Conservation (phyloP, 2,113 vertebrate genomes). For the Heloderma charlesbogerti region DNA sequence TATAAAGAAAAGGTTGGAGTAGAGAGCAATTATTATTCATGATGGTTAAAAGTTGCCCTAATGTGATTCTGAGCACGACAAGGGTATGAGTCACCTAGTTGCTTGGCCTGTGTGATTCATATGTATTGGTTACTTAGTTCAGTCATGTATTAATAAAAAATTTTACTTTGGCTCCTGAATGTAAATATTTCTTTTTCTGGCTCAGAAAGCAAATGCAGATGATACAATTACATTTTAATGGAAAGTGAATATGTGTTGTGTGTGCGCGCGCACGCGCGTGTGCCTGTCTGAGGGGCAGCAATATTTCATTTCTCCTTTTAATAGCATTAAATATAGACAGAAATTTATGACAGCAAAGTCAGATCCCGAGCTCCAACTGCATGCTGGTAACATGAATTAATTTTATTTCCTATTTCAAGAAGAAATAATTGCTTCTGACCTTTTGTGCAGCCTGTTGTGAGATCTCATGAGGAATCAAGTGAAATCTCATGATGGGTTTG, state of each 20-base stretch:
- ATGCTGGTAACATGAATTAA: neutral
- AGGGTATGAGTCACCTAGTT: neutral
- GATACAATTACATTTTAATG: neutral
- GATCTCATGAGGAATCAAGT: slow-evolving; percentile 4
- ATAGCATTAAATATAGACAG: neutral
- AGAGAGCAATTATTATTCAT: neutral
- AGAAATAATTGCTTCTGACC: neutral
- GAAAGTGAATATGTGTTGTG: neutral
- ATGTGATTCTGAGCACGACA: neutral
- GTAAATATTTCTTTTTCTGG: slow-evolving; percentile 58
- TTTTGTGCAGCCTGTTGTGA: slow-evolving; percentile 12
- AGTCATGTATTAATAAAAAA: slow-evolving; percentile 64
- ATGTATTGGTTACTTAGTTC: slow-evolving; percentile 60
- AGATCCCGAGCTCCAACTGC: neutral
- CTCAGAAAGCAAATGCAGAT: slow-evolving; percentile 2
- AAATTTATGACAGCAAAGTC: slow-evolving; percentile 6
- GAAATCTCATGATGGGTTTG: neutral
- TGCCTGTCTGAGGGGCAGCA: neutral
- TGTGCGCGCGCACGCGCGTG: too few relatives aligned
- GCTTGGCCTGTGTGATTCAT: slow-evolving; percentile 45
- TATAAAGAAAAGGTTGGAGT: neutral
- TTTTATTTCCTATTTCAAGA: slow-evolving; percentile 2
- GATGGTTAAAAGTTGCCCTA: neutral
- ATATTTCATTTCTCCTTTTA: neutral
- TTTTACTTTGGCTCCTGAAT: slow-evolving; percentile 68